A percentile compares a stretch with the other conserved stretches of the same genome.
phyloP scores from a whole-genome alignment of 2,888 invertebrate species.

The Nowickia ferox region DNA sequence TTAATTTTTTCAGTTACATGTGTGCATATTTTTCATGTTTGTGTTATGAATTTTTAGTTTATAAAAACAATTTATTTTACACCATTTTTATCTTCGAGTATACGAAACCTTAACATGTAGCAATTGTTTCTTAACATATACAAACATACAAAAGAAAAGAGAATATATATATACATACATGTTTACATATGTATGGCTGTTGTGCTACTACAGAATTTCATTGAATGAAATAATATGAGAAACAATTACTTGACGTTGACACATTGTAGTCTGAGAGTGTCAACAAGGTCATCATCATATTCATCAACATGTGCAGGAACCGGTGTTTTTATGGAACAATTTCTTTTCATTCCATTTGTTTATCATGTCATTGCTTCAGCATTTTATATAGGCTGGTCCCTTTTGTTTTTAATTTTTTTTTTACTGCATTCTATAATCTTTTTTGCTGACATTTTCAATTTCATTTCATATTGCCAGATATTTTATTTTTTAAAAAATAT shows the following conservation, averaged over 20 bases:
- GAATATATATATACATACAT: background rate
- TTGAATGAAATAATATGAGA: slow-evolving; percentile 49
- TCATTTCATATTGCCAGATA: slow-evolving; percentile 32
- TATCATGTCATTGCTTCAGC: slow-evolving; percentile 51
- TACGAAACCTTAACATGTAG: background rate
- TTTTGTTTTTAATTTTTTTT: slow-evolving; percentile 1
- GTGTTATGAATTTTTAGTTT: background rate
- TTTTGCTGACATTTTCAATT: slow-evolving; percentile 44
- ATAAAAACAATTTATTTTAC: slow-evolving; percentile 38
- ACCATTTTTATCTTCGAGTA: slow-evolving; percentile 29
- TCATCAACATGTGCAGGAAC: slow-evolving; percentile 39
- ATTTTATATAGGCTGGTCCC: slow-evolving; percentile 47
- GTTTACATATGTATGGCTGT: background rate
- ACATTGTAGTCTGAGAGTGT: slow-evolving; percentile 63
- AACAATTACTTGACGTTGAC: slow-evolving; percentile 66
- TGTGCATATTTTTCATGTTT: background rate
- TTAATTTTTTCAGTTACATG: slow-evolving; percentile 20
- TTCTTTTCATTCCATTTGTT: slow-evolving; percentile 40
- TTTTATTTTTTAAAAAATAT: slow-evolving; percentile 7
- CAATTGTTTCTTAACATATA: slow-evolving; percentile 7
- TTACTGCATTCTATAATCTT: background rate
- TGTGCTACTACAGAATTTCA: slow-evolving; percentile 31
- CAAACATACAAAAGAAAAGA: slow-evolving; percentile 3
- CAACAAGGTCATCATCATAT: slow-evolving; percentile 67
- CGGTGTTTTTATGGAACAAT: slow-evolving; percentile 11